phyloP scores from a whole-genome alignment of 1,140 invertebrate species.

The Hylaeus anthracinus region DNA sequence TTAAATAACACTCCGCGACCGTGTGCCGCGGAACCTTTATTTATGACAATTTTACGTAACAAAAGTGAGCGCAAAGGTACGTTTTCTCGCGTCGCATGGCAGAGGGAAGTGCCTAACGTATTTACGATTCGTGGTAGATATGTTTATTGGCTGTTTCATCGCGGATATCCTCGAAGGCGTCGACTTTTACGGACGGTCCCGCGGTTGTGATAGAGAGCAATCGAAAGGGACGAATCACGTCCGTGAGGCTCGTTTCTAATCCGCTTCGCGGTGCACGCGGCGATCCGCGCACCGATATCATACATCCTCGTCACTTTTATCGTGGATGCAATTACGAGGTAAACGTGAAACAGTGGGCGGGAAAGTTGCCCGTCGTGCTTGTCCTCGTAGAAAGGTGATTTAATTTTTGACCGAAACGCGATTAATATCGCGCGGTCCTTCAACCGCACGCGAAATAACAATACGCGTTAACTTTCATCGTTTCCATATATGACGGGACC shows the following conservation, averaged over 20 bases:
- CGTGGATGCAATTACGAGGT: slow-evolving; percentile 12
- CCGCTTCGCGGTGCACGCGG: background rate
- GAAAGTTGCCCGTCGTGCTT: slow-evolving; percentile 46
- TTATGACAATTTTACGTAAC: background rate
- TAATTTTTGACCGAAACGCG: slow-evolving; percentile 13
- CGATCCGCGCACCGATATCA: slow-evolving; percentile 6
- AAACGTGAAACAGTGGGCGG: slow-evolving; percentile 43
- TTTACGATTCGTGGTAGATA: background rate
- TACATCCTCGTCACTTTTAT: slow-evolving; percentile 9
- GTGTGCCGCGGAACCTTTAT: background rate
- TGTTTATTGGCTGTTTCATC: background rate
- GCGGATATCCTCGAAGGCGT: background rate
- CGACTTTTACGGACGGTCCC: background rate
- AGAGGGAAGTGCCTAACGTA: background rate
- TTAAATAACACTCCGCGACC: too few relatives aligned
- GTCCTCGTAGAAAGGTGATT: slow-evolving; percentile 44
- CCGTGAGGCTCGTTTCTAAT: slow-evolving; percentile 25
- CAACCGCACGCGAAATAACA: background rate
- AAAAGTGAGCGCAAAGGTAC: background rate
- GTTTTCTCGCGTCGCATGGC: background rate
- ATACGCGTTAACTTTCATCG: slow-evolving; percentile 7
- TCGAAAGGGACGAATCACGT: background rate
- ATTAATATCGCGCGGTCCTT: slow-evolving; percentile 8
- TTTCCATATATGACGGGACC: background rate
- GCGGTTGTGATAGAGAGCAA: background rate